phyloP scores from a whole-genome alignment of 2,113 vertebrate genomes.

The Himantopus leucocephalus region DNA sequence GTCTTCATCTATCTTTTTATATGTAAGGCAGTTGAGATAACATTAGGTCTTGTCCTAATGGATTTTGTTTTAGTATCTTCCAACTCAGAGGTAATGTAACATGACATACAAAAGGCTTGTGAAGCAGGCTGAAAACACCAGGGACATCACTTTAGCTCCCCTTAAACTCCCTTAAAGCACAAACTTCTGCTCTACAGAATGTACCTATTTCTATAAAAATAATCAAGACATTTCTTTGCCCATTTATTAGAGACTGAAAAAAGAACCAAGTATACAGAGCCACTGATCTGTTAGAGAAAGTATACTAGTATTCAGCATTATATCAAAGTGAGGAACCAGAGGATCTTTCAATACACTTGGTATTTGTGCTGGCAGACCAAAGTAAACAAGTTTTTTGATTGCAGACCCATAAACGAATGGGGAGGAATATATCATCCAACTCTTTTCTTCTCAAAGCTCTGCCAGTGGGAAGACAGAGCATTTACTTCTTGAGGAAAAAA shows the following conservation, averaged over 20 bases:
- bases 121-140: constrained; percentile 38
- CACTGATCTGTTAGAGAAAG: neutral
- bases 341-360: neutral
- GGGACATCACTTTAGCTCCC: constrained; percentile 14
- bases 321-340: neutral
- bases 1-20: constrained; percentile 22
- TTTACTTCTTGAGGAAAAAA: neutral
- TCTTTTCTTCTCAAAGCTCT: neutral
- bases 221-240: neutral
- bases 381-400: neutral
- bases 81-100: constrained; percentile 44
- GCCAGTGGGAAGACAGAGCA: neutral
- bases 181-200: constrained; percentile 22
- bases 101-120: constrained; percentile 22
- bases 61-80: constrained; percentile 53
- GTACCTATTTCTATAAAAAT: constrained; percentile 2
- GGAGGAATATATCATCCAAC: neutral
- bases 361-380: neutral
- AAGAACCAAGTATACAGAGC: neutral
- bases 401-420: neutral
- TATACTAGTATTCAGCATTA: neutral
- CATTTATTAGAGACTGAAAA: neutral
- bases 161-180: constrained; percentile 21
- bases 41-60: constrained; percentile 56
- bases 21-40: constrained; percentile 21